Percentiles rank a stretch among this genome's conserved stretches.
Conservation (phyloP, 2,113 vertebrate genomes). For the Lampris megalopsis region DNA sequence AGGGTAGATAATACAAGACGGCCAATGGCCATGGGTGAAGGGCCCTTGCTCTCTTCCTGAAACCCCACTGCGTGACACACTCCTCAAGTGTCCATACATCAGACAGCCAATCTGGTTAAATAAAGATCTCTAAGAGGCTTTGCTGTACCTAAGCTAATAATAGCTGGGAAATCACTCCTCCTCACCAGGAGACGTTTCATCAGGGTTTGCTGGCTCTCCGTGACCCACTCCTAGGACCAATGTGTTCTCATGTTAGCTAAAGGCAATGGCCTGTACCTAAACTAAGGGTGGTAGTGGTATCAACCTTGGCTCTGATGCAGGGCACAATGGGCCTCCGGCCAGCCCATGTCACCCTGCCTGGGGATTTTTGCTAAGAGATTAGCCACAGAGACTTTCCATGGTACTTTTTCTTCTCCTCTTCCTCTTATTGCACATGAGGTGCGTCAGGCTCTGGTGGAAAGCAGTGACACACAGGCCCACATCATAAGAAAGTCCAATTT, state of each 20-base stretch:
- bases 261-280: constrained; percentile 19
- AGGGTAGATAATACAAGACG: too few species aligned
- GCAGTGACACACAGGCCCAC: constrained; percentile 65
- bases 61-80: constrained; percentile 60
- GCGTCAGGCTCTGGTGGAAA: constrained; percentile 65
- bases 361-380: constrained; percentile 59
- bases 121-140: constrained; percentile 85
- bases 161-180: constrained; percentile 68
- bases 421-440: constrained; percentile 53
- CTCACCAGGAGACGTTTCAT: constrained; percentile 60
- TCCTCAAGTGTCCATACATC: constrained; percentile 76
- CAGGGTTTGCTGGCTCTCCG: constrained; percentile 54
- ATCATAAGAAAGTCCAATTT: constrained; percentile 64
- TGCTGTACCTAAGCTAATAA: constrained; percentile 85
- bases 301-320: constrained; percentile 48
- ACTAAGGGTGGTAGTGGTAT: constrained; percentile 47
- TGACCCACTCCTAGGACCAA: constrained; percentile 57
- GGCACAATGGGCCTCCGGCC: constrained; percentile 46
- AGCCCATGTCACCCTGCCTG: constrained; percentile 39
- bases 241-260: constrained; percentile 51
- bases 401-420: constrained; percentile 28
- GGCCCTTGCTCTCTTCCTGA: constrained; percentile 41
- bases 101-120: constrained; percentile 83
- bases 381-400: constrained; percentile 42
- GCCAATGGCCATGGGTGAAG: constrained; percentile 55